These are phyloP conservation scores for Trinorchestia longiramus DNA, from an alignment of 1,140 invertebrate genomes.

Conservation along the genomic window DNA sequence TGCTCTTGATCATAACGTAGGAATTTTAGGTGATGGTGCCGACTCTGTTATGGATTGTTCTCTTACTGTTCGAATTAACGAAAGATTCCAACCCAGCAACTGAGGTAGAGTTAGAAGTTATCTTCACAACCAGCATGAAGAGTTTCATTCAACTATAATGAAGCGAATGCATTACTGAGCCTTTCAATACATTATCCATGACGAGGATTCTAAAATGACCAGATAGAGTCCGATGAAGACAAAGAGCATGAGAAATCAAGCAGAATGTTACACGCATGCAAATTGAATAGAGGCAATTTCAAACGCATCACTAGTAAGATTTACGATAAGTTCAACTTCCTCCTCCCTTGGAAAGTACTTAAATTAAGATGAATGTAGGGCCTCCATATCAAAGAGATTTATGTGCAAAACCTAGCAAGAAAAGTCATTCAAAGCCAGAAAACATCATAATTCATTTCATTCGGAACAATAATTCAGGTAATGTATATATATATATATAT, in stretches of 20 bases:
- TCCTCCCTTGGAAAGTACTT: neutral
- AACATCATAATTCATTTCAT: too few relatives aligned
- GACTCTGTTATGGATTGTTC: neutral
- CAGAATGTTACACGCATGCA: neutral
- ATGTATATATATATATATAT: too few relatives aligned
- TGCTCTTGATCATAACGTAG: neutral
- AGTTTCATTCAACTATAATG: neutral
- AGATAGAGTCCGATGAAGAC: neutral
- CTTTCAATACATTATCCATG: neutral
- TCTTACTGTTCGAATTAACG: neutral
- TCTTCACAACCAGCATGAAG: too few relatives aligned
- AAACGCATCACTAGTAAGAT: neutral
- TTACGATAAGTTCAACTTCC: neutral
- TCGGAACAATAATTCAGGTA: too few relatives aligned
- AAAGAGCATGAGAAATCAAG: neutral
- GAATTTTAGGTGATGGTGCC: neutral
- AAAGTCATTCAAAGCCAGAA: too few relatives aligned
- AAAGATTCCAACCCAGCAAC: too few relatives aligned
- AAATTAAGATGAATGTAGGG: neutral
- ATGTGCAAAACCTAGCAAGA: neutral
- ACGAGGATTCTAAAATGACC: neutral
- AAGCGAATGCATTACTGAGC: neutral
- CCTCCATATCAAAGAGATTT: neutral
- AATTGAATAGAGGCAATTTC: neutral
- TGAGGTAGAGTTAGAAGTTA: too few relatives aligned